Evolutionary conservation across 2,113 vertebrate species (phyloP), one percentile per base, ranked within the genome.

Genomic region (Ochotona princeps): DNA sequence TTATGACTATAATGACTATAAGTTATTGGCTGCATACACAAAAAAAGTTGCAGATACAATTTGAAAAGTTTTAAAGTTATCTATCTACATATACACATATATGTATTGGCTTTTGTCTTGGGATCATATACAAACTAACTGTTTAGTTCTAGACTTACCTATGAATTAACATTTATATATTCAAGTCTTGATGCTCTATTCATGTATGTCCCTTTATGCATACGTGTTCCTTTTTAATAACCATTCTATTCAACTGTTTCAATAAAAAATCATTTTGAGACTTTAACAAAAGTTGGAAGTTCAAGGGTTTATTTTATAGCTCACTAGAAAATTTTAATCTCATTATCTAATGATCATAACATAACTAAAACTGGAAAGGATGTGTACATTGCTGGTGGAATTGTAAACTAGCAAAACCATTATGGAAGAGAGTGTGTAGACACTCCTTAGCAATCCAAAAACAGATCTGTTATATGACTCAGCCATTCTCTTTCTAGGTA

Each of bases 201-300:
- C 54, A 57, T 57, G 25, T 21, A 75, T 10, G 28, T 57, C 12
- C 28, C 20, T 78, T 94, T 83, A 44, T 44, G 38, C 38, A 44
- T 44, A 44, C 38, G 69, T 10, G 28, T 57, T 12, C 28, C 20
- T 78, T 94, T 83, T 30, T 47, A 63, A 26, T 54, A 66, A 7
- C 2, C 26, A 47, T 65, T 90, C 85, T n/a, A 8, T 61, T 86
- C 14, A 75, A 63, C 60, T 78, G 7, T 96, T 49, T n/a, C 35
- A 65, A 10, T 15, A 0, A 93, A 85, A 38, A 82, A 38, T 6
- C 65, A 25, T 63, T 78, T 87, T 35, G 15, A 38, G 79, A 95
- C 60, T 93, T 90, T 90, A 65, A 89, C 38, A 54, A 38, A 67
- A 85, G 10, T 65, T 90, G 65, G 47, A 87, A 81, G 84, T 81